Evolutionary conservation across 2,113 vertebrate species (phyloP).

Genomic region (Myrmecobius fasciatus): DNA sequence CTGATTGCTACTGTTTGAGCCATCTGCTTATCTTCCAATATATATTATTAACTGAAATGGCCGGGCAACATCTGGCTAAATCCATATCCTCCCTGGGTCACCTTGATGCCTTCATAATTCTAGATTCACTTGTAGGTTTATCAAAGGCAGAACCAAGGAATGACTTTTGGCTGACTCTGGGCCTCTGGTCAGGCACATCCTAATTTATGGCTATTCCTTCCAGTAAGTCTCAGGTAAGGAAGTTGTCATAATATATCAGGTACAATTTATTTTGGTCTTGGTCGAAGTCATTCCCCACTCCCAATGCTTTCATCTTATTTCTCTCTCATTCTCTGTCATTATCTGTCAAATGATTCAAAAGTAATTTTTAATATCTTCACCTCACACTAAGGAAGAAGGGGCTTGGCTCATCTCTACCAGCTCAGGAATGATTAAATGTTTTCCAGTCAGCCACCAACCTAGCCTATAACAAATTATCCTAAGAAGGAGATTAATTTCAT

Average conservation of each 20-base stretch:
- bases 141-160: not conserved
- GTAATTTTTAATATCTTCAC: slow-evolving; percentile 72
- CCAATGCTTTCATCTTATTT: slow-evolving; percentile 55
- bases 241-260: slow-evolving; percentile 70
- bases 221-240: slow-evolving; percentile 60
- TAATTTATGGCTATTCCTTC: slow-evolving; percentile 72
- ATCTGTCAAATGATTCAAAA: slow-evolving; percentile 74
- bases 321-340: slow-evolving; percentile 66
- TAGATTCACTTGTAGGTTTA: not conserved
- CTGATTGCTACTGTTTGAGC: slow-evolving; percentile 26
- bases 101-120: slow-evolving; percentile 60
- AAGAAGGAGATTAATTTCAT: slow-evolving; percentile 68
- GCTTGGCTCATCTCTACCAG: slow-evolving; percentile 53
- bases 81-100: slow-evolving; percentile 49
- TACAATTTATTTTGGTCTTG: slow-evolving; percentile 72
- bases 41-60: slow-evolving; percentile 52
- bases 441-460: slow-evolving; percentile 67
- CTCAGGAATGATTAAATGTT: slow-evolving; percentile 73
- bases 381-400: slow-evolving; percentile 35
- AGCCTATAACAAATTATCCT: slow-evolving; percentile 68
- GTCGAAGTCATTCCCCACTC: slow-evolving; percentile 48
- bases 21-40: slow-evolving; percentile 46
- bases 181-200: slow-evolving; percentile 65
- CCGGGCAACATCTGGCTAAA: slow-evolving; percentile 54
- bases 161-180: slow-evolving; percentile 58